Base-by-base conservation (phyloP, 2,113 vertebrate species). In the Athene cunicularia region DNA sequence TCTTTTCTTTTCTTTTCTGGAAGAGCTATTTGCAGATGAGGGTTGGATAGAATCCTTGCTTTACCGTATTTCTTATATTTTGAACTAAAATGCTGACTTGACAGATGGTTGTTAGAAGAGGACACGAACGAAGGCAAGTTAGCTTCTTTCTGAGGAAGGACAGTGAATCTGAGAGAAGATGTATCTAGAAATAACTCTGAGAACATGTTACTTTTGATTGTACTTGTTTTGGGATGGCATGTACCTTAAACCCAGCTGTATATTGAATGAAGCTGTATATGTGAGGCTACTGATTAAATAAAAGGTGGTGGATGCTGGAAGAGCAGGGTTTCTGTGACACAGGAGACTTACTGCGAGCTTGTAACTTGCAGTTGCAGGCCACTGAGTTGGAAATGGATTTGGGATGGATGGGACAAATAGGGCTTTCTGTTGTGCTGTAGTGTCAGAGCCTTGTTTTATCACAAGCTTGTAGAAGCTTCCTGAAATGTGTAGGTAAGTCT, bases 91-190 rank as follows among this genome's bases (percentile, higher is more conserved):
- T 59, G 28, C 47, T 90, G 83, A 50, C 76, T 71, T 96, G 75
- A 86, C 76, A 96, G 76, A 92, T 80, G 59, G 72, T 33, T 83
- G 28, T 74, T 90, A n/a, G 52, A 94, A 85, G 27, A 86, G 86
- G 68, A 80, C 52, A 32, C 32, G 86, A 88, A 50, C 0, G 15
- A 91, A 79, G 64, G 43, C 76, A 81, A 59, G 32, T 53, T 86
- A 70, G 24, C 74, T 85, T 7, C 71, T 41, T 87, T 68, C 28
- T 63, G 41, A 85, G 60, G 52, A 90, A 55, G 91, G 79, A 67
- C 60, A 74, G 50, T 47, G 52, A 90, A 80, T 94, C 55, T 82
- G 74, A 75, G 73, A 92, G 74, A 67, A 77, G 15, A 43, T 62
- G 0, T 73, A 41, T 90, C 70, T 88, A 52, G 56, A 92, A 90